Evolutionary conservation across 2,888 invertebrate species (phyloP).

Genomic region (Dasysyrphus tricinctus): DNA sequence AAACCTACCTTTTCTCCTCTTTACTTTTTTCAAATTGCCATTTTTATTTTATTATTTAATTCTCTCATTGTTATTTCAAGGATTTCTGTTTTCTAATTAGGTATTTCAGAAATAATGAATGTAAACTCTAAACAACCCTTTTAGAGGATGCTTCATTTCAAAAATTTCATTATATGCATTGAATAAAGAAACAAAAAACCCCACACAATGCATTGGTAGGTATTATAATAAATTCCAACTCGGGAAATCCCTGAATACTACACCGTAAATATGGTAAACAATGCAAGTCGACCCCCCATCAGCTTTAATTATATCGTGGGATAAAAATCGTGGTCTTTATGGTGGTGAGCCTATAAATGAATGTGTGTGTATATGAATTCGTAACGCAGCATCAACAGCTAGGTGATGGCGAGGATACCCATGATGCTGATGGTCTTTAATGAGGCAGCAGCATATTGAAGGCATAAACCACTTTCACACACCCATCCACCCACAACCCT

Average conservation of each 20-base stretch:
- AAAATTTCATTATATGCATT: conserved; percentile 11
- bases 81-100: conserved; percentile 26
- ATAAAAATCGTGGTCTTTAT: conserved; percentile 46
- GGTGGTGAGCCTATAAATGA: background rate
- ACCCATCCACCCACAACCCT: background rate
- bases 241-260: conserved; percentile 13
- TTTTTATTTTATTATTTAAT: background rate
- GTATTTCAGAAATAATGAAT: background rate
- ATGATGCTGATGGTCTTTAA: conserved; percentile 57
- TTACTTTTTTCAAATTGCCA: background rate
- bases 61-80: conserved; percentile 8
- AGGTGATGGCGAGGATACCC: conserved; percentile 9
- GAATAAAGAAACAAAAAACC: background rate
- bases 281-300: conserved; percentile 16
- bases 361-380: background rate
- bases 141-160: conserved; percentile 24
- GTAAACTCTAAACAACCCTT: background rate
- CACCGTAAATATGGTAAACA: conserved; percentile 54
- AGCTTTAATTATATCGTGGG: conserved; percentile 48
- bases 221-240: conserved; percentile 24
- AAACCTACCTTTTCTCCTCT: no score
- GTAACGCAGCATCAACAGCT: conserved; percentile 6
- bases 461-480: conserved; percentile 38
- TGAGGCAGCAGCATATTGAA: conserved; percentile 65
- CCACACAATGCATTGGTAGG: conserved; percentile 5